Conservation (phyloP, 2,797 vertebrate species). For the Morelia viridis region DNA sequence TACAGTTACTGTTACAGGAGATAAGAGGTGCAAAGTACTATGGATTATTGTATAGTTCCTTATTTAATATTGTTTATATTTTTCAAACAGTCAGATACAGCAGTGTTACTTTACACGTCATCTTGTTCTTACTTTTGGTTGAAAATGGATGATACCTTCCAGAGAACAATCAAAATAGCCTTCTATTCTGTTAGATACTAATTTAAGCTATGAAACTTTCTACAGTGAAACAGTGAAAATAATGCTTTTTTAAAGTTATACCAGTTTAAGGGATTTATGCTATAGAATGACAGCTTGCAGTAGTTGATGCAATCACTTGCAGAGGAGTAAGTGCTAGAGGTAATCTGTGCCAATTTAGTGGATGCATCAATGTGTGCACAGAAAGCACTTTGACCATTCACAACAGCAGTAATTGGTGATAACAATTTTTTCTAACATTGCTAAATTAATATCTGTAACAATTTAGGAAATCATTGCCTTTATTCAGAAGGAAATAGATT, state of each 20-base stretch:
- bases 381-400: background rate
- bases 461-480: background rate
- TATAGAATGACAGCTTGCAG: background rate
- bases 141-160: background rate
- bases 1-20: rapidly evolving
- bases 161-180: background rate
- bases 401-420: background rate
- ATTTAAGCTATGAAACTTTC: background rate
- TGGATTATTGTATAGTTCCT: background rate
- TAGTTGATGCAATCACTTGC: background rate
- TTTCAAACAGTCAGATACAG: background rate
- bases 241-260: background rate
- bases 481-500: background rate
- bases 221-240: background rate
- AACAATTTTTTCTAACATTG: background rate
- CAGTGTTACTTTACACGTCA: background rate
- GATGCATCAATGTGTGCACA: background rate
- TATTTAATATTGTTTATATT: background rate
- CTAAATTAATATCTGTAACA: background rate
- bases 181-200: no score
- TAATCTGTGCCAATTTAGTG: background rate
- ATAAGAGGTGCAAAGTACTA: constrained; percentile 7
- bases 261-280: background rate
- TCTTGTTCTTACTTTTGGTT: background rate
- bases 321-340: background rate